Evolutionary conservation across 1,140 invertebrate species (phyloP).

Genomic region (Mercenaria mercenaria): DNA sequence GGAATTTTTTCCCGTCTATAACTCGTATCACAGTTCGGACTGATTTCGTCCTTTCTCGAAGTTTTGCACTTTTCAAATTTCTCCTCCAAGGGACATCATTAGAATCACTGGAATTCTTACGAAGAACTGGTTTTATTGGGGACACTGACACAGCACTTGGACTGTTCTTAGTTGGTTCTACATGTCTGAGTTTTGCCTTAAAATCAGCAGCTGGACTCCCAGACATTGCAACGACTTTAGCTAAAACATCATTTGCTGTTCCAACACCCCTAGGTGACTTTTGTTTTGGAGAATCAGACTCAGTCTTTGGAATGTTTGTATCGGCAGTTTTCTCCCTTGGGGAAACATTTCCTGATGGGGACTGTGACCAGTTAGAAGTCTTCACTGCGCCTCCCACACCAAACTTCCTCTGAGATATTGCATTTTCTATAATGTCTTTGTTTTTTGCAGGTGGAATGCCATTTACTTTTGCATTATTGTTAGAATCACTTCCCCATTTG

Average conservation of each 20-base stretch:
- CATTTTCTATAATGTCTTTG: neutral
- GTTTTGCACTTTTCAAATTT: slow-evolving; percentile 7
- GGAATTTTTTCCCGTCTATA: slow-evolving; percentile 21
- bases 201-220: slow-evolving; percentile 5
- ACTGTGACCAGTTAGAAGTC: neutral
- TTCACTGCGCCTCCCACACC: neutral
- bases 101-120: neutral
- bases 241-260: neutral
- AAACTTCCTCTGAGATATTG: neutral
- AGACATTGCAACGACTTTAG: neutral
- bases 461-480: slow-evolving; percentile 31
- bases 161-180: neutral
- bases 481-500: neutral
- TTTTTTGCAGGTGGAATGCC: neutral
- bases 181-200: neutral
- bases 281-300: neutral
- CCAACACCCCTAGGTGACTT: neutral
- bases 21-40: neutral
- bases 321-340: neutral
- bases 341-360: neutral
- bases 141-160: neutral
- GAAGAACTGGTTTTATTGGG: neutral
- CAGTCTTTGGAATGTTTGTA: slow-evolving; percentile 13
- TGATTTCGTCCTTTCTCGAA: neutral
- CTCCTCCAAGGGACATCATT: neutral